Evolutionary conservation across 2,113 vertebrate genomes (phyloP), one percentile per base, ranked within the genome.

Genomic region (Oryzias celebensis): DNA sequence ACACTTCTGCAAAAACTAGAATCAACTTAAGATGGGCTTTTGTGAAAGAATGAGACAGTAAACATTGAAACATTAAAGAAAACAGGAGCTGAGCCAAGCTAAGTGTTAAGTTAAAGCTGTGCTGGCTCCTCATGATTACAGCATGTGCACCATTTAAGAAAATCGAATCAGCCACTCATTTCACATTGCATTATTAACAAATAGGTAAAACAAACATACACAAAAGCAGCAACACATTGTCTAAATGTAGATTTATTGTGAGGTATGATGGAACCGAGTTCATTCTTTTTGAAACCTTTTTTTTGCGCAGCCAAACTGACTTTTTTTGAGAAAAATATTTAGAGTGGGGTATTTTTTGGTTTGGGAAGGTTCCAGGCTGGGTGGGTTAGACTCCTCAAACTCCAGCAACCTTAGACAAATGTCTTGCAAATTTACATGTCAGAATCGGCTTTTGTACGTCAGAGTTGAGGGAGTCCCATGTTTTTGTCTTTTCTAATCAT

Each of bases 231-330:
- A 83, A 76, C 77, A 75, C 51, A 68, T 83, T 86, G 78, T 84
- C 80, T 76, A 83, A 74, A 85, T 83, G 77, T 53, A 46, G 66
- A 73, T 88, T 90, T 88, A 87, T 87, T 89, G 65, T 88, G 82
- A 87, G 82, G 84, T 88, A 87, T 77, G 69, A 70, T 72, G 31
- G 13, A 68, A 51, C 61, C 67, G 17, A 47, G 62, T 68, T 68
- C 47, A 54, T 44, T 51, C 1, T 51, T 41, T 59, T 78, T 66
- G 71, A 46, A 28, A 66, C 51, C 17, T 22, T 65, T 64, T 22
- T 61, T 67, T 78, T 52, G 22, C 67, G 72, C 73, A 82, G 61
- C 52, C 72, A 71, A 59, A 47, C 51, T 47, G 14, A 49, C 64
- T 68, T 55, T 71, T 54, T 57, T 55, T n/a, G 26, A 52, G 52